Percentiles rank a stretch among this genome's conserved stretches.
These are phyloP conservation scores for Drosophila aff. DNA, from an alignment of 1,140 invertebrate species.

Conservation along the genomic window DNA sequence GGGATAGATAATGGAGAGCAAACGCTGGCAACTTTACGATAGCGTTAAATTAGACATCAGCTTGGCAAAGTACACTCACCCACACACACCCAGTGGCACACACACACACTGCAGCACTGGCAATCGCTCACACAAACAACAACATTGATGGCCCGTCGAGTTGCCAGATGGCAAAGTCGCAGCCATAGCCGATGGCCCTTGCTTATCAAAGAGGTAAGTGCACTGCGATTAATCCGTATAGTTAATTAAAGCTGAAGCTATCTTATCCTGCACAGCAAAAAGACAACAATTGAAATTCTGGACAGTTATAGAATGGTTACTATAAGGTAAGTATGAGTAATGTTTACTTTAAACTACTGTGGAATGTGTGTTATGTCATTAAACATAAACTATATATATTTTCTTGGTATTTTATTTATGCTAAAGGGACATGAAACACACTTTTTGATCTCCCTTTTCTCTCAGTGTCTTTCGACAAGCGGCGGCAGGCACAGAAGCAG, in stretches of 20 bases:
- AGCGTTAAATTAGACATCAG: conserved; percentile 83
- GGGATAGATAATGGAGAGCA: conserved; percentile 39
- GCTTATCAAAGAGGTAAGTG: conserved; percentile 58
- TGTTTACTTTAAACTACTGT: too few relatives aligned
- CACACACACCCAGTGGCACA: conserved; percentile 42
- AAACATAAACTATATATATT: too few relatives aligned
- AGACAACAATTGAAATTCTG: not conserved
- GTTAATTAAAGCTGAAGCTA: not conserved
- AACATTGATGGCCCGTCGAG: conserved; percentile 62
- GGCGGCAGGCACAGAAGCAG: conserved; percentile 1
- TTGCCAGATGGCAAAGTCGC: conserved; percentile 34
- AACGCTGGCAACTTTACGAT: conserved; percentile 70
- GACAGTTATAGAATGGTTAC: not conserved
- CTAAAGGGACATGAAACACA: too few relatives aligned
- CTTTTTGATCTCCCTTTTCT: not conserved
- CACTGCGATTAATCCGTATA: conserved; percentile 14
- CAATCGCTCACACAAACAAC: conserved; percentile 17
- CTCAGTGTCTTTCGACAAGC: conserved; percentile 12
- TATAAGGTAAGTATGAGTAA: not conserved
- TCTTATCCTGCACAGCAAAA: not conserved
- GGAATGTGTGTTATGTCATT: too few relatives aligned
- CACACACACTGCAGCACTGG: conserved; percentile 5
- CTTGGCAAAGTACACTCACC: conserved; percentile 64
- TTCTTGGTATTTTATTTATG: too few relatives aligned
- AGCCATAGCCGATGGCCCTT: conserved; percentile 30